Evolutionary conservation across 2,888 invertebrate genomes (phyloP).

Genomic region (Cremastinae sp.): DNA sequence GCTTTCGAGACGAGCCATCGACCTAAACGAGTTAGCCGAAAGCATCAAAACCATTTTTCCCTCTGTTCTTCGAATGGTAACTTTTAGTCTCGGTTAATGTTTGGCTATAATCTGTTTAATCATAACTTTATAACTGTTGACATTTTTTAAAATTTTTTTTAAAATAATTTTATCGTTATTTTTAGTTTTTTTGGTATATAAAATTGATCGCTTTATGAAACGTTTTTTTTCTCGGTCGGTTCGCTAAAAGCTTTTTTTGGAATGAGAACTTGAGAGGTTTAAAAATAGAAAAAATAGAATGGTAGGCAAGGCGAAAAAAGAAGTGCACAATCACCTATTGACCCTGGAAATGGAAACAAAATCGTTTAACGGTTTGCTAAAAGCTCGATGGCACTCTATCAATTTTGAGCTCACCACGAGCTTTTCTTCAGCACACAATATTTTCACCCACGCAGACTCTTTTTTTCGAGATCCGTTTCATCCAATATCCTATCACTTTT

Average conservation of each 20-base stretch:
- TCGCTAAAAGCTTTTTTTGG: slow-evolving; percentile 1
- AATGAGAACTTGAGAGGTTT: neutral
- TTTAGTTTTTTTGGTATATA: no score
- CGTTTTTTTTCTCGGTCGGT: slow-evolving; percentile 25
- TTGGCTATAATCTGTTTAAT: no score
- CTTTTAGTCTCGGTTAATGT: no score
- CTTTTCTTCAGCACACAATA: slow-evolving; percentile 5
- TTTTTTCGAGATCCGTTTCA: slow-evolving; percentile 16
- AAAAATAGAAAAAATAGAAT: neutral
- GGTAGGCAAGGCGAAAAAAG: neutral
- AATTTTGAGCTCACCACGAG: slow-evolving; percentile 29
- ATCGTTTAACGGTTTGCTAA: slow-evolving; percentile 50
- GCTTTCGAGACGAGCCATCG: no score
- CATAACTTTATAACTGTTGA: no score
- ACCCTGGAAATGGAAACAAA: neutral
- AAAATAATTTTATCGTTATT: no score
- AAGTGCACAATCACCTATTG: slow-evolving; percentile 24
- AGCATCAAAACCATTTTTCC: no score
- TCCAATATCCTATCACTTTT: neutral
- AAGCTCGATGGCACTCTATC: slow-evolving; percentile 33
- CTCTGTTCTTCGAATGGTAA: no score
- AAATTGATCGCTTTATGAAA: no score
- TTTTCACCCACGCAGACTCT: neutral
- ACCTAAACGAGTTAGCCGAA: no score
- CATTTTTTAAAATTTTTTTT: no score